Evolutionary conservation across 1,140 invertebrate species (phyloP).

Genomic region (Paracyclopina nana): DNA sequence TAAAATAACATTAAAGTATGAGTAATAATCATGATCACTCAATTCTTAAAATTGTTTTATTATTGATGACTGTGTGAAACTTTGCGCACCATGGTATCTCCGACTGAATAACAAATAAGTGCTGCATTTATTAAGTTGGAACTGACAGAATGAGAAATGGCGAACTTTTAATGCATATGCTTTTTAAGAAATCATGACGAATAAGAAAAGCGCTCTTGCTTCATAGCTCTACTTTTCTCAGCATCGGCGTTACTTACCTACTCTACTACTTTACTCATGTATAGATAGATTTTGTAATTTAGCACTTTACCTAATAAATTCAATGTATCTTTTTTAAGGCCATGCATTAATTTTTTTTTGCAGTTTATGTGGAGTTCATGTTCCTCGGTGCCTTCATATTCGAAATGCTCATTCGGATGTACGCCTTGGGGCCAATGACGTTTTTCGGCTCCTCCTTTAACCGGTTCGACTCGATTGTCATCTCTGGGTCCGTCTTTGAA

Average conservation of each 20-base stretch:
- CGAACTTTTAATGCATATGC: no score
- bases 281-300: neutral
- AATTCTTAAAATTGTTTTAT: no score
- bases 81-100: no score
- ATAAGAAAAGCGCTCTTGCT: no score
- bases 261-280: neutral
- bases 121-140: no score
- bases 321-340: neutral
- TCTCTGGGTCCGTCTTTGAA: slow-evolving; percentile 96
- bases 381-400: slow-evolving; percentile 10
- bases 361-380: slow-evolving; percentile 12
- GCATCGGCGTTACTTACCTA: neutral
- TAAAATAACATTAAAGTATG: no score
- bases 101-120: no score
- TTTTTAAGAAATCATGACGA: no score
- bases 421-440: slow-evolving; percentile 3
- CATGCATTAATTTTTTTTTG: slow-evolving; percentile 1
- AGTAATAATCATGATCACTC: no score
- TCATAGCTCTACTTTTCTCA: neutral
- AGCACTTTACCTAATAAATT: neutral
- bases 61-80: no score
- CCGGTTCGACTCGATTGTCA: slow-evolving; percentile 87
- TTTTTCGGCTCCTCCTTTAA: slow-evolving; percentile 11
- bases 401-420: slow-evolving; percentile 14
- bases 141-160: no score